phyloP scores from a whole-genome alignment of 2,797 vertebrate species.

The Mycteria americana region DNA sequence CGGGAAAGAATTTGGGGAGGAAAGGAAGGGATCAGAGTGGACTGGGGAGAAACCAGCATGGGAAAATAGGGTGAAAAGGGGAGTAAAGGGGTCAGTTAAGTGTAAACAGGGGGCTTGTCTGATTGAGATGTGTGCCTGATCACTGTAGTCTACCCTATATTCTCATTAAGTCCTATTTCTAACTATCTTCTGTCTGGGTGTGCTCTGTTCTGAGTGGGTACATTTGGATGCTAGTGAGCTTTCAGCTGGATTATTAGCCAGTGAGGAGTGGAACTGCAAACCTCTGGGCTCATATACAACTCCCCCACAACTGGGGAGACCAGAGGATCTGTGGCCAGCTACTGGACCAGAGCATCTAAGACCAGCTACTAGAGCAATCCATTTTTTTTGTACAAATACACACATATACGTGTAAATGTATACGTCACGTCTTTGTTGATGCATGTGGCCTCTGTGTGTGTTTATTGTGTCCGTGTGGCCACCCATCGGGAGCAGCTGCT shows the following conservation, averaged over 20 bases:
- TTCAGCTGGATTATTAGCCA: neutral
- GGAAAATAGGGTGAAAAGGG: neutral
- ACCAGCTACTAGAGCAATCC: accelerated
- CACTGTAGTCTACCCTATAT: neutral
- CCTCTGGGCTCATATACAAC: neutral
- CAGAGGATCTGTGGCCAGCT: neutral
- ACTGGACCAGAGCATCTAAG: neutral
- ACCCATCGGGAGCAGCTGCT: neutral
- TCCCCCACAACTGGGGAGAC: accelerated
- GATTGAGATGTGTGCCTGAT: neutral
- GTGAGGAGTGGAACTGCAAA: neutral
- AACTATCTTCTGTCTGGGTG: neutral
- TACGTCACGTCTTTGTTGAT: accelerated
- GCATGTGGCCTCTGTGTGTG: too few relatives aligned
- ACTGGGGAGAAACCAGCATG: neutral
- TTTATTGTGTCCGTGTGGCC: neutral
- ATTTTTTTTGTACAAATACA: neutral
- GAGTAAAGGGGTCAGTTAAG: neutral
- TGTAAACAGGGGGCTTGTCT: neutral
- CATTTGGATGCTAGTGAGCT: neutral
- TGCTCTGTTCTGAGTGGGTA: neutral
- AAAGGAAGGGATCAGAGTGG: neutral
- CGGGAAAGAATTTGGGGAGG: neutral
- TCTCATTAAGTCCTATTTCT: neutral
- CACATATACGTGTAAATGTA: neutral